These are phyloP conservation scores for Tangara arthus DNA, from an alignment of 2,797 vertebrate genomes.

Conservation along the genomic window DNA sequence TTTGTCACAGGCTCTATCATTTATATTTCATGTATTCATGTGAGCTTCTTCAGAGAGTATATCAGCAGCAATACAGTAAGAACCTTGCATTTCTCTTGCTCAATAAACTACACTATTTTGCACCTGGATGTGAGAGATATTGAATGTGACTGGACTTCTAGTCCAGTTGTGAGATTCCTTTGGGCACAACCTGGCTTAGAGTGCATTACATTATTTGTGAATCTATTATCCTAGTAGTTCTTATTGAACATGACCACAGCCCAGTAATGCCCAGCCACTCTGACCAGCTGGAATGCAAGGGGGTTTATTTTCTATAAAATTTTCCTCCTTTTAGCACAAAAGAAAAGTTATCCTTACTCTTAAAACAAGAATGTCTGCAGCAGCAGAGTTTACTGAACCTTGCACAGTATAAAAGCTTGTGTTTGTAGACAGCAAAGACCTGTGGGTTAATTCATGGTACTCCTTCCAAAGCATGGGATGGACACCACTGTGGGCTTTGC, in stretches of 20 bases:
- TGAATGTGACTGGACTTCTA: background rate
- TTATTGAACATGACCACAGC: background rate
- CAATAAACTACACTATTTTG: background rate
- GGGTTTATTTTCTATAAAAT: background rate
- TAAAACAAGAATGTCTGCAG: background rate
- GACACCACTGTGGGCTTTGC: background rate
- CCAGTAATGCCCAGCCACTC: background rate
- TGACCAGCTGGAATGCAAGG: background rate
- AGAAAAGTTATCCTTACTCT: background rate
- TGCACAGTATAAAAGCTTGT: background rate
- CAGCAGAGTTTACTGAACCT: background rate
- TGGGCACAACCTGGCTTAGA: accelerated
- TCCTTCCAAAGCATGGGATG: background rate
- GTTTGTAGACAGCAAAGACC: background rate
- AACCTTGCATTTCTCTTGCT: background rate
- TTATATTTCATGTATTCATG: background rate
- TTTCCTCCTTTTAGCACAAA: background rate
- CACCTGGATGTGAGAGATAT: background rate
- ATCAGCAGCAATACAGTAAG: background rate
- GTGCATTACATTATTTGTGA: background rate
- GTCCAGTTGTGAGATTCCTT: background rate
- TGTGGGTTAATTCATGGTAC: background rate
- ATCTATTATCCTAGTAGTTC: background rate
- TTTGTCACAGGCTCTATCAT: background rate
- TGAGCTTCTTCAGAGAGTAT: background rate